Evolutionary conservation across 2,113 vertebrate genomes (phyloP), one percentile per base, ranked within the genome.

Genomic region (Tyrannus savana): DNA sequence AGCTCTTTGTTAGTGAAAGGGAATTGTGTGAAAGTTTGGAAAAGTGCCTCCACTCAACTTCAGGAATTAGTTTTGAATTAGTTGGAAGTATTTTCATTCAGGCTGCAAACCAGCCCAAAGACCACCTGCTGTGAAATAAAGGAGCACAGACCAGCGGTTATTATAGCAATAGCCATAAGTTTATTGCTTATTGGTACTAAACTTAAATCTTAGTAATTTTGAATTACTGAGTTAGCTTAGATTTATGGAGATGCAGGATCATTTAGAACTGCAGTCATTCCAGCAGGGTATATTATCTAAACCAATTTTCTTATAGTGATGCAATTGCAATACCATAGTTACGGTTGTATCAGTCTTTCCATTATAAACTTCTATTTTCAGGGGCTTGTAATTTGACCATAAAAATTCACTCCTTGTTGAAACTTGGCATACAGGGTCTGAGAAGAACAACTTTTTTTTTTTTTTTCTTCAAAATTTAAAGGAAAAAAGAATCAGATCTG

Each of bases 221-320:
- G 98, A 98, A 98, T 98, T 96, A 98, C 98, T 98, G 97, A 97
- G 98, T 98, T 98, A 98, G 96, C 97, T 98, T 89, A 98, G 98
- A 98, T 98, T 98, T 98, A 98, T 98, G 98, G 94, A 96, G 96
- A 97, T 96, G 96, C 93, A 84, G 93, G 95, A 96, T 98, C 97
- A 94, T 98, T 98, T 98, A 95, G 96, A 98, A 79, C 53, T 84
- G 97, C 97, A 97, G 91, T 98, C 98, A 98, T 98, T 98, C 96
- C 97, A 97, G 97, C 96, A 98, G 97, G 49, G 95, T 97, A 97
- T 96, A 98, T 98, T 98, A 98, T 98, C 97, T 97, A 98, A 98
- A 96, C 98, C 97, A 98, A 98, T 98, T 98, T 98, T 97, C 97
- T 98, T 90, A 87, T 93, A 97, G 93, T 95, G 90, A 96, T 97